Conservation (phyloP, 2,797 vertebrate species). For the Hoplostethus mediterraneus region DNA sequence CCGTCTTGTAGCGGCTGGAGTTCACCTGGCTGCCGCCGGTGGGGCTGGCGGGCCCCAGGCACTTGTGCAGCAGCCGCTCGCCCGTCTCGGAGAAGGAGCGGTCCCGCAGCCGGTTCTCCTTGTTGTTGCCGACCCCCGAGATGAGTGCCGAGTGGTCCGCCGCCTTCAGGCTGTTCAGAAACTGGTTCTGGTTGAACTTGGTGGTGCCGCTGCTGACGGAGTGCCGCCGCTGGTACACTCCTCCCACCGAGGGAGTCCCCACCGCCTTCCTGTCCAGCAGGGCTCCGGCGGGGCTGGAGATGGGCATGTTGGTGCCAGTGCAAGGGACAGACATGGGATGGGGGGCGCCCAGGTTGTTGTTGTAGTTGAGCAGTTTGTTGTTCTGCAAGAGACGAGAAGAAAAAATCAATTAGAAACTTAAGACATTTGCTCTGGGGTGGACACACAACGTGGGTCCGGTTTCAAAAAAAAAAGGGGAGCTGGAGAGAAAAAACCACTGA, state of each 20-base stretch:
- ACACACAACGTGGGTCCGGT: constrained; percentile 1
- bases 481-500: background rate
- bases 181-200: constrained; percentile 96
- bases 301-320: constrained; percentile 82
- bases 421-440: background rate
- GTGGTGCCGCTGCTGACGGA: constrained; percentile 94
- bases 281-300: constrained; percentile 89
- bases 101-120: constrained; percentile 94
- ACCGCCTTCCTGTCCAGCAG: constrained; percentile 99
- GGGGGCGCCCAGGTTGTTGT: constrained; percentile 84
- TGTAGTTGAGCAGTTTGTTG: constrained; percentile 95
- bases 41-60: constrained; percentile 81
- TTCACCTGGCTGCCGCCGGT: constrained; percentile 91
- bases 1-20: constrained; percentile 96
- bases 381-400: constrained; percentile 82
- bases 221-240: constrained; percentile 93
- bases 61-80: constrained; percentile 91
- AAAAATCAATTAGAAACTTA: constrained; percentile 11
- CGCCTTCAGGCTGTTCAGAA: constrained; percentile 92
- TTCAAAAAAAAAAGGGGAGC: constrained; percentile 4
- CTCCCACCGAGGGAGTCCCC: constrained; percentile 90
- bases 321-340: constrained; percentile 86
- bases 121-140: constrained; percentile 88
- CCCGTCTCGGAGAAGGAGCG: constrained; percentile 97
- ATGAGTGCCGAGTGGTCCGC: constrained; percentile 86